Conservation (phyloP, 1,140 invertebrate species). For the Apis dorsata region DNA sequence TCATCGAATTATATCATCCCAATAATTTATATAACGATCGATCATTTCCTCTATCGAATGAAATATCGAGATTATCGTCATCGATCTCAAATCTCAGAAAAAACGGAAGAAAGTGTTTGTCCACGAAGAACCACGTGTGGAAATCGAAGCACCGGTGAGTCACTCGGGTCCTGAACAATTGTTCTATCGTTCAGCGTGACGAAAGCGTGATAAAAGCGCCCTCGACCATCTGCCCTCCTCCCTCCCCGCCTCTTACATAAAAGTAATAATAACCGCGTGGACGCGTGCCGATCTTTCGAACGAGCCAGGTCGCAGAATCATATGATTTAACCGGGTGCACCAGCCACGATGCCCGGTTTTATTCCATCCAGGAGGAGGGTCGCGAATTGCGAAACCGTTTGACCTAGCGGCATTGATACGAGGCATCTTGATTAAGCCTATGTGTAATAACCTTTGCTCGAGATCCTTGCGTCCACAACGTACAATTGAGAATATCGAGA, state of each 20-base stretch:
- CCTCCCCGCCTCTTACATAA: conserved; percentile 46
- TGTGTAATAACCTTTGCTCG: conserved; percentile 16
- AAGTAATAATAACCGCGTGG: conserved; percentile 39
- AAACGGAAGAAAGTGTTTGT: background rate
- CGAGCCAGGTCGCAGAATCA: background rate
- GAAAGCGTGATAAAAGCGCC: conserved; percentile 39
- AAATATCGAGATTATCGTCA: too few species aligned
- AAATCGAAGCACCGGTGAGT: conserved; percentile 22
- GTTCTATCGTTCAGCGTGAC: conserved; percentile 19
- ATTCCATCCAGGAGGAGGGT: conserved; percentile 38
- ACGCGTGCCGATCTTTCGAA: conserved; percentile 16
- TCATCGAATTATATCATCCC: too few species aligned
- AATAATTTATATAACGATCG: too few species aligned
- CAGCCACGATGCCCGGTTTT: conserved; percentile 28
- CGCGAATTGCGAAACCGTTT: conserved; percentile 41
- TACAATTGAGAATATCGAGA: background rate
- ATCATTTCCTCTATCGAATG: too few species aligned
- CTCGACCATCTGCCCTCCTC: background rate
- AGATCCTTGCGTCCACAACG: background rate
- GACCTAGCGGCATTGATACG: conserved; percentile 43
- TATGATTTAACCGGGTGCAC: background rate
- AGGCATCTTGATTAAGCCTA: conserved; percentile 26
- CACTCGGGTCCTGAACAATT: background rate
- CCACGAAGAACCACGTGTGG: conserved; percentile 19
- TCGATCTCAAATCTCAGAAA: too few species aligned